Percentiles rank a stretch among this genome's conserved stretches.
These are phyloP conservation scores for Diglossa brunneiventris DNA, from an alignment of 2,113 vertebrate genomes.

Conservation along the genomic window DNA sequence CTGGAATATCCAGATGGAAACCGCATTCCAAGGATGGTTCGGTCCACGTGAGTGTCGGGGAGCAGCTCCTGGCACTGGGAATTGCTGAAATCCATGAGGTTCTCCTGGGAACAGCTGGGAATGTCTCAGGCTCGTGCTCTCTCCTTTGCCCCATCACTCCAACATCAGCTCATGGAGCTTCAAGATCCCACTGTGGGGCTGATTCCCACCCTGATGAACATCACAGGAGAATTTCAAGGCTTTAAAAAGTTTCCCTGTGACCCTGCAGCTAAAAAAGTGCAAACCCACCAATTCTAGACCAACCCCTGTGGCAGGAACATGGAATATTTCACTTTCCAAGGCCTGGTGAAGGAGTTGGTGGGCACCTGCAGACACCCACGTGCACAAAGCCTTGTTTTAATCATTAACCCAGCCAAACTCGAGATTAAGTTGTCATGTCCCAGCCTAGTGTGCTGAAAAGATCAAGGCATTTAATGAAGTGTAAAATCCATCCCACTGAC, in stretches of 20 bases:
- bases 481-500: slow-evolving; percentile 50
- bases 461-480: slow-evolving; percentile 63
- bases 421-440: slow-evolving; percentile 22
- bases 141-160: rapidly evolving
- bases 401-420: slow-evolving; percentile 46
- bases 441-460: slow-evolving; percentile 54
- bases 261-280: not conserved
- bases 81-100: no score
- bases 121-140: not conserved
- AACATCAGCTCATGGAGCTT: not conserved
- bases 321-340: not conserved
- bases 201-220: not conserved
- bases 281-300: not conserved
- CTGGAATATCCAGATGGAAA: not conserved
- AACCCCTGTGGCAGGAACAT: not conserved
- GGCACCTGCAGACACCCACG: not conserved
- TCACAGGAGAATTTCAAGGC: not conserved
- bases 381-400: not conserved
- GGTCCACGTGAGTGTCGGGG: not conserved
- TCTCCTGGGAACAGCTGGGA: not conserved
- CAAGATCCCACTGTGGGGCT: rapidly evolving
- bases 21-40: not conserved
- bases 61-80: not conserved
- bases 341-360: not conserved
- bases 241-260: not conserved